These are phyloP conservation scores for Idaea aversata DNA, from an alignment of 2,888 invertebrate genomes.

Conservation along the genomic window DNA sequence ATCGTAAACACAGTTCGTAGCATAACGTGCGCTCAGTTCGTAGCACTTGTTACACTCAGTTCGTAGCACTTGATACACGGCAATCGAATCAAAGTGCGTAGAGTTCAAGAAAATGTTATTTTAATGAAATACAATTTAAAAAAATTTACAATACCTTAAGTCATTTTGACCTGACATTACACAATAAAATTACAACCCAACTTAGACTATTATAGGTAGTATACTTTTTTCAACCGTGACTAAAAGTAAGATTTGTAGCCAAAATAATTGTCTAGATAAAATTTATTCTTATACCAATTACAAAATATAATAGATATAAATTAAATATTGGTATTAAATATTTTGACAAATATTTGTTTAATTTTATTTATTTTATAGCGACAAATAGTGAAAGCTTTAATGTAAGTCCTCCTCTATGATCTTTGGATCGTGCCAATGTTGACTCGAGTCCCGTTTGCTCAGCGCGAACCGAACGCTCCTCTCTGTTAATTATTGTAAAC, in stretches of 20 bases:
- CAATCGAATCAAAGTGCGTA: no score
- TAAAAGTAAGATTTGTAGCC: not conserved
- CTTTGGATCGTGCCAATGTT: constrained; percentile 40
- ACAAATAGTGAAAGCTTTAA: constrained; percentile 1
- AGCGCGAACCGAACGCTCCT: constrained; percentile 30
- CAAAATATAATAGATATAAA: not conserved
- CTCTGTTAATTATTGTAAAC: constrained; percentile 54
- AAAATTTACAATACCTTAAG: no score
- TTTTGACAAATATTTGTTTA: not conserved
- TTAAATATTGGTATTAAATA: not conserved
- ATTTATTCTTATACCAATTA: not conserved
- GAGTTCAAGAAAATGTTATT: no score
- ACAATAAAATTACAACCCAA: not conserved
- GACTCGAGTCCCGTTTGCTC: constrained; percentile 34
- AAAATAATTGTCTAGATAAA: not conserved
- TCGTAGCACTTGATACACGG: no score
- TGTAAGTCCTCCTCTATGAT: constrained; percentile 14
- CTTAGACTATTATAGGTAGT: no score
- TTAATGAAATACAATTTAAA: no score
- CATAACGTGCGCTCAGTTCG: no score
- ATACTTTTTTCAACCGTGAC: not conserved
- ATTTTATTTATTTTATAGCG: not conserved
- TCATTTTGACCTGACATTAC: not conserved
- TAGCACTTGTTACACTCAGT: no score
- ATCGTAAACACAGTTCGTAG: no score